These are phyloP conservation scores for Invenusta paracnida DNA, from an alignment of 2,888 invertebrate species.

Conservation along the genomic window DNA sequence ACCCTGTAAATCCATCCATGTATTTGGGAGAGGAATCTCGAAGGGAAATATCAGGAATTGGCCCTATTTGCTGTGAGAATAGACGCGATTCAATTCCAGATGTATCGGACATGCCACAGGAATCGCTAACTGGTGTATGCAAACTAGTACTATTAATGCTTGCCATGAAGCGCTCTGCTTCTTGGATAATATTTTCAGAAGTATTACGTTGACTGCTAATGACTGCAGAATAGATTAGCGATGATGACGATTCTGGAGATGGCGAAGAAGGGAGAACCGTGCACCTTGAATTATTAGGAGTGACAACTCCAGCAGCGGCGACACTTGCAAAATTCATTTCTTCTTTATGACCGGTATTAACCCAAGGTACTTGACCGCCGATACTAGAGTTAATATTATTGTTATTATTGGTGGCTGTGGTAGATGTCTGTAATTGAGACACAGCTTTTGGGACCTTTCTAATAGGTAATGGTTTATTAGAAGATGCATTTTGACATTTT, in stretches of 20 bases:
- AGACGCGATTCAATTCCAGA: not conserved
- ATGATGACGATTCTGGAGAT: slow-evolving; percentile 3
- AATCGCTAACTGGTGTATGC: not conserved
- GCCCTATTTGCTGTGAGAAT: not conserved
- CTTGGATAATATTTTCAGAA: not conserved
- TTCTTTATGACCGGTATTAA: not conserved
- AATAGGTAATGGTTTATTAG: slow-evolving; percentile 2
- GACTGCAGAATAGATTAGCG: not conserved
- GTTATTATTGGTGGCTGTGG: slow-evolving; percentile 20
- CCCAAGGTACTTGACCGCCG: slow-evolving; percentile 22
- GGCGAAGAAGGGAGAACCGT: not conserved
- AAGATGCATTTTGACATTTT: not conserved
- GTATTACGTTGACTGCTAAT: not conserved
- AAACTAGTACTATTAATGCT: not conserved
- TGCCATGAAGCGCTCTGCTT: not conserved
- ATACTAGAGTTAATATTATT: slow-evolving; percentile 12
- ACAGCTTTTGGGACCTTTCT: not conserved
- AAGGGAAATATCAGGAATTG: not conserved
- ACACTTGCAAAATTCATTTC: slow-evolving; percentile 68
- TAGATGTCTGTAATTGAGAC: not conserved
- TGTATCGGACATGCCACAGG: not conserved
- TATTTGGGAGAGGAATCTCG: not conserved
- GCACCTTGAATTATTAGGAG: slow-evolving; percentile 49
- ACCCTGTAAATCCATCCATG: not conserved
- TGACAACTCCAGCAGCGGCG: slow-evolving; percentile 65